A percentile compares a stretch with the other conserved stretches of the same genome.
These are phyloP conservation scores for Drymodes brunneopygia DNA, from an alignment of 2,113 vertebrate genomes.

Conservation along the genomic window DNA sequence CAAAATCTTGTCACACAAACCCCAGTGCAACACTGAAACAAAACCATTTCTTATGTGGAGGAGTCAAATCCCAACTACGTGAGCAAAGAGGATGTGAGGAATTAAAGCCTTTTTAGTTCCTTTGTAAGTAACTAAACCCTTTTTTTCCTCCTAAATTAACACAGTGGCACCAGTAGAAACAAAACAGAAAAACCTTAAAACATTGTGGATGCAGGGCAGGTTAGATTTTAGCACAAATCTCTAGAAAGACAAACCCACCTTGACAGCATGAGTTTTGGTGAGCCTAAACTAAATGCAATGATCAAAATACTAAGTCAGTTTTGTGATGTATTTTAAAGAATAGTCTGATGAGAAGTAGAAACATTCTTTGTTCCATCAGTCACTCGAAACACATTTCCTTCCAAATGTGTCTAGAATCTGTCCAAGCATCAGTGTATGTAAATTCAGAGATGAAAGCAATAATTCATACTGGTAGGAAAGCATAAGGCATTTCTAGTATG, in stretches of 20 bases:
- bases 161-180: background rate
- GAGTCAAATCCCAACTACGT: background rate
- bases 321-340: background rate
- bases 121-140: background rate
- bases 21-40: background rate
- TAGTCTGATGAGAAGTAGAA: background rate
- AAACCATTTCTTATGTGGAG: background rate
- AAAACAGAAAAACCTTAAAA: background rate
- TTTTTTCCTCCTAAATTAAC: background rate
- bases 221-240: background rate
- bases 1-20: background rate
- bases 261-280: background rate
- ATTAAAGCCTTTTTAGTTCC: background rate
- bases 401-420: slow-evolving; percentile 5
- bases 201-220: background rate
- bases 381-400: background rate
- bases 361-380: slow-evolving; percentile 3
- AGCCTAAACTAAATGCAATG: background rate
- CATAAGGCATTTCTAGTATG: background rate
- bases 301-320: slow-evolving; percentile 4
- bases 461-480: slow-evolving; percentile 14
- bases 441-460: slow-evolving; percentile 46
- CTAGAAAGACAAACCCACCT: background rate
- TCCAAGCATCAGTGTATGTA: slow-evolving; percentile 7
- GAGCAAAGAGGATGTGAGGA: background rate